Evolutionary conservation across 2,113 vertebrate genomes (phyloP).

Genomic region (Muntiacus reevesi): DNA sequence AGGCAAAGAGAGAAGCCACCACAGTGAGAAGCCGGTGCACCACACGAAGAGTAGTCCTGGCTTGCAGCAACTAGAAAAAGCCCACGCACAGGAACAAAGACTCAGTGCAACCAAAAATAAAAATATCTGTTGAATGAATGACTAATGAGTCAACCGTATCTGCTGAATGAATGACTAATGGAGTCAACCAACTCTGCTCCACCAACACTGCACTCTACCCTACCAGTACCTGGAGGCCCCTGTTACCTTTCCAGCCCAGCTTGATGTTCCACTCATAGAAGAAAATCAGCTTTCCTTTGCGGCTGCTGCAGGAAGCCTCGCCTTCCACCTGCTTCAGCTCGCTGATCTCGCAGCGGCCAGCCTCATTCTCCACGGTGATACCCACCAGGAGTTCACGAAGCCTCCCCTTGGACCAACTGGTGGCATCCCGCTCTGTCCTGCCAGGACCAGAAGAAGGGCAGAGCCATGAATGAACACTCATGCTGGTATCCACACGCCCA

Average conservation of each 20-base stretch:
- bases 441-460: neutral
- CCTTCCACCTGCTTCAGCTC: conserved; percentile 77
- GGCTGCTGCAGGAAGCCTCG: conserved; percentile 79
- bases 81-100: neutral
- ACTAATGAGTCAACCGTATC: neutral
- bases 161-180: too few species aligned
- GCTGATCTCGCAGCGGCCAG: conserved; percentile 69
- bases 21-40: neutral
- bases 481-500: neutral
- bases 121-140: neutral
- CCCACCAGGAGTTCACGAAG: conserved; percentile 78
- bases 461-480: neutral
- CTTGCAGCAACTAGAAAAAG: neutral
- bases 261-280: conserved; percentile 81
- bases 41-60: neutral
- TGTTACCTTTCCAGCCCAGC: conserved; percentile 77
- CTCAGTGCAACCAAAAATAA: neutral
- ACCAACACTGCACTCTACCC: neutral
- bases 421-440: conserved; percentile 80
- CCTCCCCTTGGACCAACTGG: conserved; percentile 75
- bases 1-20: neutral
- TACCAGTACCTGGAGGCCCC: too few species aligned
- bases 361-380: conserved; percentile 71
- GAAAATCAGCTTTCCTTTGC: conserved; percentile 80
- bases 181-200: neutral